Percentiles rank a stretch among this genome's conserved stretches.
Conservation (phyloP, 2,113 vertebrate species). For the Rana temporaria region DNA sequence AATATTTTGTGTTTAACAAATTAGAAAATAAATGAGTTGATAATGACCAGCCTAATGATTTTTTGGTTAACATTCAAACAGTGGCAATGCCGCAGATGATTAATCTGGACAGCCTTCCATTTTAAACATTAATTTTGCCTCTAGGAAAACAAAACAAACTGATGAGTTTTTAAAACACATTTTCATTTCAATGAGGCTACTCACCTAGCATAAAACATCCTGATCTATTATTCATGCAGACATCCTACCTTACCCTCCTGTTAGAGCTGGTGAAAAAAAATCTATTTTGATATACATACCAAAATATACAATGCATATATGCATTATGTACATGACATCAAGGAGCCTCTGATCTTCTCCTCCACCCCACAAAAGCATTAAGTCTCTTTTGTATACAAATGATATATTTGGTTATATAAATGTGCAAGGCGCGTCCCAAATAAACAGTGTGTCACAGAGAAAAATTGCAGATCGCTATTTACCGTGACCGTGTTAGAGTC, state of each 20-base stretch:
- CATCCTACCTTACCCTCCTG: conserved; percentile 54
- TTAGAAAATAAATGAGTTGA: conserved; percentile 34
- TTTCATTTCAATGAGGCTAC: conserved; percentile 49
- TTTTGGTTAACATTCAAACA: conserved; percentile 28
- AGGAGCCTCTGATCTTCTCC: conserved; percentile 48
- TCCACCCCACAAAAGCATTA: conserved; percentile 37
- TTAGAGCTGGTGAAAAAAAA: conserved; percentile 64
- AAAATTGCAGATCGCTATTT: conserved; percentile 1
- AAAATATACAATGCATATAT: conserved; percentile 61
- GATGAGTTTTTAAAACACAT: conserved; percentile 53
- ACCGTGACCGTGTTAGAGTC: conserved; percentile 21
- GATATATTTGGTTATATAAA: conserved; percentile 57
- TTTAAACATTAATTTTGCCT: conserved; percentile 49
- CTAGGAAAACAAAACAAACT: conserved; percentile 53
- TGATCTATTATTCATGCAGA: conserved; percentile 68
- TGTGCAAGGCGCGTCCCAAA: conserved; percentile 38
- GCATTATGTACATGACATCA: conserved; percentile 51
- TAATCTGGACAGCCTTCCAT: conserved; percentile 44
- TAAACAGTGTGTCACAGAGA: conserved; percentile 5
- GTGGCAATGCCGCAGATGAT: conserved; percentile 24
- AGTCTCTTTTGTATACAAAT: conserved; percentile 60
- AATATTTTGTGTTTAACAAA: conserved; percentile 4
- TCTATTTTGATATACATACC: conserved; percentile 60
- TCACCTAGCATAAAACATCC: conserved; percentile 65
- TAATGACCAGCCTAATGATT: conserved; percentile 45